Evolutionary conservation across 2,797 vertebrate genomes (phyloP).

Genomic region (Ctenosaura bakeri): DNA sequence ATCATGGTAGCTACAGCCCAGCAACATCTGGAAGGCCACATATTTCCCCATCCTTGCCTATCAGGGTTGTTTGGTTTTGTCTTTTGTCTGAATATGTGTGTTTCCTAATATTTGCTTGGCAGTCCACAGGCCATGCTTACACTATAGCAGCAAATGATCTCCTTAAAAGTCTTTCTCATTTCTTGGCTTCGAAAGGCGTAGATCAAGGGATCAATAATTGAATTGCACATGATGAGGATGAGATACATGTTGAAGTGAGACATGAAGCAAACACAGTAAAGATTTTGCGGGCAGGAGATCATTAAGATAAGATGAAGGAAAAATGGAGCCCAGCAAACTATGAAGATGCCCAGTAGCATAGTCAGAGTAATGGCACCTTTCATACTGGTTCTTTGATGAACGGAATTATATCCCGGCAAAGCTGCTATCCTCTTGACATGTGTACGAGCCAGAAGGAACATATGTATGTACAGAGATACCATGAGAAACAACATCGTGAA

Average conservation of each 20-base stretch:
- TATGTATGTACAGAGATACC: slow-evolving; percentile 84
- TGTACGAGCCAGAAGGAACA: slow-evolving; percentile 84
- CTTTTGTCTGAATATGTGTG: not conserved
- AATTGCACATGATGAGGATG: slow-evolving; percentile 86
- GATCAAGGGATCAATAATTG: slow-evolving; percentile 83
- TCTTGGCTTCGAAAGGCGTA: slow-evolving; percentile 85
- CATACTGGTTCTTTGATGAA: slow-evolving; percentile 80
- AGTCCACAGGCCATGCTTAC: slow-evolving; percentile 71
- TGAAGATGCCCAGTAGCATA: slow-evolving; percentile 84
- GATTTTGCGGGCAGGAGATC: slow-evolving; percentile 84
- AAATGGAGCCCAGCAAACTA: slow-evolving; percentile 85
- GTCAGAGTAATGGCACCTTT: slow-evolving; percentile 83
- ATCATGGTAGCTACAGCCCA: not conserved
- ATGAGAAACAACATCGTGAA: slow-evolving; percentile 85
- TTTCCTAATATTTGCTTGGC: slow-evolving; percentile 72
- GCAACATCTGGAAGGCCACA: not conserved
- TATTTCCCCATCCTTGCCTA: not conserved
- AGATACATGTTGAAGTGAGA: slow-evolving; percentile 87
- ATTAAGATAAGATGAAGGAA: slow-evolving; percentile 85
- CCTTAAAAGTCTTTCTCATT: slow-evolving; percentile 85
- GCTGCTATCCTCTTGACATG: slow-evolving; percentile 82
- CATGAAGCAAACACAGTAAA: slow-evolving; percentile 86
- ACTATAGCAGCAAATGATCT: slow-evolving; percentile 81
- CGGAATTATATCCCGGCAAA: slow-evolving; percentile 76
- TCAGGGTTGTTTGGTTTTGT: not conserved